Evolutionary conservation across 2,113 vertebrate species (phyloP).

Genomic region (Nymphicus hollandicus): DNA sequence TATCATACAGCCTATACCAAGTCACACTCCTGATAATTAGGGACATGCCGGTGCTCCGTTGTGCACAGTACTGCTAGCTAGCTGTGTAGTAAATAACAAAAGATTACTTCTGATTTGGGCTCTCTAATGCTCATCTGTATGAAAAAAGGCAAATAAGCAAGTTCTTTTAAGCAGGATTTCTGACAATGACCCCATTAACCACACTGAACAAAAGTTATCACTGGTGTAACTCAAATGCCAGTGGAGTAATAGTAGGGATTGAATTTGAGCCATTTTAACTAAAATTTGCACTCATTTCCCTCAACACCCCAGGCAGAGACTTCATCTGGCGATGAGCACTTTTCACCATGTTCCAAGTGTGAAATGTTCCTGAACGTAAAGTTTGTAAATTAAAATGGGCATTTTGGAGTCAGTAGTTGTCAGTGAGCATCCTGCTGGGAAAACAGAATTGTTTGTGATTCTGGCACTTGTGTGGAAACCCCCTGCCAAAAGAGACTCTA

Average conservation of each 20-base stretch:
- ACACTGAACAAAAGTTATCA: neutral
- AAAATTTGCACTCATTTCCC: neutral
- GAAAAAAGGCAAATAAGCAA: neutral
- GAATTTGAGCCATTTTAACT: neutral
- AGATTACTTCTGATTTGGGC: neutral
- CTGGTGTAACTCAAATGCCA: neutral
- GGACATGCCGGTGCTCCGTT: neutral
- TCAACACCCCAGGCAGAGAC: neutral
- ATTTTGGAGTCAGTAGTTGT: neutral
- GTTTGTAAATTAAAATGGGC: conserved; percentile 15
- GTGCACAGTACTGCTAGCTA: neutral
- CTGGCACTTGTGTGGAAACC: neutral
- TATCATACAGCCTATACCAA: neutral
- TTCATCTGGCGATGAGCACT: neutral
- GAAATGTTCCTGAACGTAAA: conserved; percentile 17
- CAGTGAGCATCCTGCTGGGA: neutral
- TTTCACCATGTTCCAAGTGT: conserved; percentile 2
- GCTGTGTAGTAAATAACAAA: neutral
- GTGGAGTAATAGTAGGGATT: neutral
- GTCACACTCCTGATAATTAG: conserved; percentile 28
- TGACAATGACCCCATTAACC: neutral
- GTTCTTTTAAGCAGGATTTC: neutral
- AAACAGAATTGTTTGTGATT: neutral
- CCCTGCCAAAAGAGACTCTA: neutral
- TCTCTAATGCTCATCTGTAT: neutral